These are phyloP conservation scores for Odontothrips loti DNA, from an alignment of 2,888 invertebrate genomes.

Conservation along the genomic window DNA sequence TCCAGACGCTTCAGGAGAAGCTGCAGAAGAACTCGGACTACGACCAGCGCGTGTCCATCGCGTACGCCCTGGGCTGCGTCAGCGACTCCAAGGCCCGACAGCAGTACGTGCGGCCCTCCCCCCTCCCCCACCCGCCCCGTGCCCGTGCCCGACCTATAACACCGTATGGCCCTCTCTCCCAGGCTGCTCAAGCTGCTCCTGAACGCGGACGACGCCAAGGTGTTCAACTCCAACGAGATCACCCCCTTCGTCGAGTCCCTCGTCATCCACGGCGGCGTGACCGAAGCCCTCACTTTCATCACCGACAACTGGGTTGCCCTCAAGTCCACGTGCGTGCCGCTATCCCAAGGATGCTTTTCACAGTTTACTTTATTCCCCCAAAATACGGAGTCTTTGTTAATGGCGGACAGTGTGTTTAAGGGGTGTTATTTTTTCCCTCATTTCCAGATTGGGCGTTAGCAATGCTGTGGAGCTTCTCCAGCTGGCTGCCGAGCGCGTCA, in stretches of 20 bases:
- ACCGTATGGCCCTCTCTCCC: neutral
- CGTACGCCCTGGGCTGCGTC: neutral
- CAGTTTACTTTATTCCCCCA: too few relatives aligned
- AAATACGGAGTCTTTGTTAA: too few relatives aligned
- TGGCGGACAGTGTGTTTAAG: neutral
- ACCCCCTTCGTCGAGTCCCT: conserved; percentile 8
- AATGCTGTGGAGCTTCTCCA: neutral
- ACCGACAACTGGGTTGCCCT: neutral
- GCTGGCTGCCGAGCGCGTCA: neutral
- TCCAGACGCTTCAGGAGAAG: neutral
- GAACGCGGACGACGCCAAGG: neutral
- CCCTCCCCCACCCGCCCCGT: neutral
- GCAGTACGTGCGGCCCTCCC: neutral
- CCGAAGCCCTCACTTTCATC: neutral
- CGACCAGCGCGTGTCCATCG: conserved; percentile 7
- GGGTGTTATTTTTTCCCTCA: too few relatives aligned
- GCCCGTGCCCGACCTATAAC: neutral
- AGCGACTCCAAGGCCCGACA: neutral
- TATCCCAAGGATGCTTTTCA: neutral
- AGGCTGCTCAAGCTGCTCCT: neutral
- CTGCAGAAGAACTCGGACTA: neutral
- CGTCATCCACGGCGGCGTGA: neutral
- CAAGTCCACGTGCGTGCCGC: neutral
- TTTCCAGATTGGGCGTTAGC: neutral
- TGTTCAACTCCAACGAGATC: conserved; percentile 10